Conservation (phyloP, 1,140 invertebrate genomes). For the Drosophila ananassae region DNA sequence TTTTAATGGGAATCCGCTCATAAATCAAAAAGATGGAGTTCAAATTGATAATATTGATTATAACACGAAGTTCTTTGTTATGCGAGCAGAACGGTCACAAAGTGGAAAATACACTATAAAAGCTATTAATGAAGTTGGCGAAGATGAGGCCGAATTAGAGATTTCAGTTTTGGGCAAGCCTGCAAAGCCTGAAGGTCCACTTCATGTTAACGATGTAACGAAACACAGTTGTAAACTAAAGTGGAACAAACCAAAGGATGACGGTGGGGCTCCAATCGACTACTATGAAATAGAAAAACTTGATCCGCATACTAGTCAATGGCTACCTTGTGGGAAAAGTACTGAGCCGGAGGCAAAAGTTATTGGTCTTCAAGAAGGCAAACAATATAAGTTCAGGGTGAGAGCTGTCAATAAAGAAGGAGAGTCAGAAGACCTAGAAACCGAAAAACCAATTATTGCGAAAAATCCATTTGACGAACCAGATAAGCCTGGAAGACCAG, state of each 20-base stretch:
- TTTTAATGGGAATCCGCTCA: constrained; percentile 91
- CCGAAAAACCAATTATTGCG: constrained; percentile 96
- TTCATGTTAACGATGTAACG: constrained; percentile 95
- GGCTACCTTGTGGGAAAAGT: constrained; percentile 93
- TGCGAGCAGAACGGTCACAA: constrained; percentile 91
- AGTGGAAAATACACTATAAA: constrained; percentile 96
- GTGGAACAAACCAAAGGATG: constrained; percentile 97
- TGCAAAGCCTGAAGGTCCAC: constrained; percentile 92
- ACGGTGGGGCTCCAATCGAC: constrained; percentile 95
- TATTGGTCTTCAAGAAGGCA: constrained; percentile 94
- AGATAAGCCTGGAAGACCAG: constrained; percentile 95
- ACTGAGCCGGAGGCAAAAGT: constrained; percentile 92
- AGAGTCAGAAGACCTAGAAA: constrained; percentile 97
- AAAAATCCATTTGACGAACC: constrained; percentile 99
- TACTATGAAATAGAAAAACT: constrained; percentile 99
- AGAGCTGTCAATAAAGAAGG: constrained; percentile 99
- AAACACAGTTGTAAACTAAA: constrained; percentile 97
- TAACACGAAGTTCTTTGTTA: constrained; percentile 94
- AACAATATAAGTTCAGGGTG: constrained; percentile 99
- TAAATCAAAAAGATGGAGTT: constrained; percentile 89
- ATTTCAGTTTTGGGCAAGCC: constrained; percentile 94
- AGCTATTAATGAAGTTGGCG: constrained; percentile 96
- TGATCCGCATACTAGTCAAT: constrained; percentile 95
- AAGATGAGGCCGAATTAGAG: constrained; percentile 96
- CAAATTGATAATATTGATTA: constrained; percentile 94